Evolutionary conservation across 2,797 vertebrate species (phyloP), one percentile per base, ranked within the genome.

Genomic region (Macrochelys suwanniensis): DNA sequence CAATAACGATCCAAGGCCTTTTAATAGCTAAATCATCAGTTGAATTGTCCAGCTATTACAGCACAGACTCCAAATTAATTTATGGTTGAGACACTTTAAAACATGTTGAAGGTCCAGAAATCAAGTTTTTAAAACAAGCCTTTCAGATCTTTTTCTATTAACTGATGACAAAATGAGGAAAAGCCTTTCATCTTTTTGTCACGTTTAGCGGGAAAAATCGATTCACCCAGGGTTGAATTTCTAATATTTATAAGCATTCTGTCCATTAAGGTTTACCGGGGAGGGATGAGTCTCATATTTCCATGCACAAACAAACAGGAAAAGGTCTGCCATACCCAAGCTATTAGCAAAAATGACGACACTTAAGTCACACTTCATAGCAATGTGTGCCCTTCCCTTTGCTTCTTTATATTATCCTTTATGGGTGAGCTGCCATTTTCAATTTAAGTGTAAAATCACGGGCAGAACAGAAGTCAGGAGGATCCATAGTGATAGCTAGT

Each of bases 71-170:
- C 51, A 59, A 86, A 90, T 47, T 56, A 86, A 17, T 90, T 91
- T 96, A 74, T 23, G 4, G 1, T 21, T 8, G 33, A 84, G 61
- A 57, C 19, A 92, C 6, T 54, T 90, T 77, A 92, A 85, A 53
- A 1, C 16, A 33, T 61, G 15, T 33, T 33, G 31, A 33, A 7
- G 28, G 13, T 61, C 31, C 28, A 33, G 93, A 94, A 93, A 49
- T 59, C 54, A 77, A 26, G 76, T 88, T 93, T 92, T 49, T 71
- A 81, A 89, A 15, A 0, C 12, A 25, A 91, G 42, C 23, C 76
- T 80, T 3, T 68, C 80, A 49, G 25, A 53, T 89, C 76, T n/a
- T 10, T 78, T 82, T 80, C 83, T 88, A 89, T 87, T 90, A 96
- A 82, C 90, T 92, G n/a, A 26, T 1, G 68, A 82, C 19, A 78